phyloP scores from a whole-genome alignment of 2,797 vertebrate genomes.

The Zonotrichia albicollis region DNA sequence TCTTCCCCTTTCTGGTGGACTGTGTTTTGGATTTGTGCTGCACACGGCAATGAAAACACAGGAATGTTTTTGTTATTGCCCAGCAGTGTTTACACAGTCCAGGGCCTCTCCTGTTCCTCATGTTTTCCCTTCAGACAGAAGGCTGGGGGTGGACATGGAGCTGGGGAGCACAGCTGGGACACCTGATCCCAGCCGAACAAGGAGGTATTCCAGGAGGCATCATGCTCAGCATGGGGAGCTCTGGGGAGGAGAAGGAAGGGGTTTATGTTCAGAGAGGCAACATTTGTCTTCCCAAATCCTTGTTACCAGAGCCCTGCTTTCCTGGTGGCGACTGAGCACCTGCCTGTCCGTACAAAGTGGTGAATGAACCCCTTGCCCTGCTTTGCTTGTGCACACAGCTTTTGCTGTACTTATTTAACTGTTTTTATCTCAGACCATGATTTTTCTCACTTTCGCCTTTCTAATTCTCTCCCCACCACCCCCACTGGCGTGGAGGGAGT shows the following conservation, averaged over 20 bases:
- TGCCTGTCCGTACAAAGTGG: not conserved
- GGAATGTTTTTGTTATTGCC: not conserved
- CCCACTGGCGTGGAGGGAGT: accelerated
- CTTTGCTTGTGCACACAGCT: not conserved
- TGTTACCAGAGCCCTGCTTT: not conserved
- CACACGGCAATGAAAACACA: accelerated
- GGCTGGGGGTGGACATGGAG: not conserved
- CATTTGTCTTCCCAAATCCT: accelerated
- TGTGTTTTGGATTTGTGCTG: not conserved
- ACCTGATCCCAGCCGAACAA: not conserved
- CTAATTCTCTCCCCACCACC: accelerated
- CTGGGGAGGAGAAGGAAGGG: not conserved
- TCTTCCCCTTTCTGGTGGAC: not conserved
- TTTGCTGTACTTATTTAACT: not conserved
- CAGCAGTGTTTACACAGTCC: not conserved
- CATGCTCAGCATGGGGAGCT: not conserved
- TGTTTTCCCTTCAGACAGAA: not conserved
- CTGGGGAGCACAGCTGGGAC: not conserved
- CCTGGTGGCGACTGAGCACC: not conserved
- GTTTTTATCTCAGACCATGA: not conserved
- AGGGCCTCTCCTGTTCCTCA: not conserved
- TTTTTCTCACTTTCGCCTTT: not conserved
- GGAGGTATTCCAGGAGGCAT: not conserved
- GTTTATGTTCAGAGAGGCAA: accelerated
- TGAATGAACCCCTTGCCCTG: not conserved